Base-by-base conservation (phyloP, 35 echinoderm and acorn worm genomes). In the Apostichopus californicus region DNA sequence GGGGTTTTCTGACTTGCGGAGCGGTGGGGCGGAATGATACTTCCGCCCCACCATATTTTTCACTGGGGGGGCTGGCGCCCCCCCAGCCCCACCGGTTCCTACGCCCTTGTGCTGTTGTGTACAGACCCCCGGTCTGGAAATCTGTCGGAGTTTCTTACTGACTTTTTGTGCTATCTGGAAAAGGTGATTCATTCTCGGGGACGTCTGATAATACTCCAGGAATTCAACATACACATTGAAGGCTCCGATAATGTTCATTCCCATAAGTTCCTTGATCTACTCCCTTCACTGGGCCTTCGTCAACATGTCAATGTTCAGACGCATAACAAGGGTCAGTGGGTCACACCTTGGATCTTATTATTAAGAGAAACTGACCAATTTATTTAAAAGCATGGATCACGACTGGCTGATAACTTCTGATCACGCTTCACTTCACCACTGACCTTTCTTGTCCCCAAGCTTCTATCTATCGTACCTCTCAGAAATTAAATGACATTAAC, bases 71-170 rank as follows among this genome's bases (percentile, higher is more conserved):
- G n/a, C n/a, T n/a, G n/a, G n/a, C n/a, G n/a, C n/a, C n/a, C n/a
- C n/a, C n/a, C n/a, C n/a, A n/a, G n/a, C n/a, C n/a, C n/a, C n/a
- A n/a, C n/a, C n/a, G n/a, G n/a, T n/a, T n/a, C n/a, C n/a, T n/a
- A n/a, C n/a, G n/a, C n/a, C n/a, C n/a, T n/a, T n/a, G n/a, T 78
- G 77, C 15, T 78, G 77, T 46, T 78, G 77, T 78, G 77, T 78
- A 78, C 28, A 78, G 8, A 78, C 77, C 77, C 28, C 8, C 17
- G 7, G 7, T 78, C 77, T 5, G 77, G 15, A 17, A 17, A 0
- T 21, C 28, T 78, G 8, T 78, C 77, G 15, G 8, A 78, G 17
- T 78, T 78, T 46, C 15, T 10, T 0, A 5, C n/a, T 78, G 5
- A 78, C 0, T 78, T 8, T 78, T 78, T 2, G n/a, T 78, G 1